Percentiles rank a stretch among this genome's conserved stretches.
Evolutionary conservation across 2,113 vertebrate species (phyloP).

Genomic region (Chaetodon auriga): DNA sequence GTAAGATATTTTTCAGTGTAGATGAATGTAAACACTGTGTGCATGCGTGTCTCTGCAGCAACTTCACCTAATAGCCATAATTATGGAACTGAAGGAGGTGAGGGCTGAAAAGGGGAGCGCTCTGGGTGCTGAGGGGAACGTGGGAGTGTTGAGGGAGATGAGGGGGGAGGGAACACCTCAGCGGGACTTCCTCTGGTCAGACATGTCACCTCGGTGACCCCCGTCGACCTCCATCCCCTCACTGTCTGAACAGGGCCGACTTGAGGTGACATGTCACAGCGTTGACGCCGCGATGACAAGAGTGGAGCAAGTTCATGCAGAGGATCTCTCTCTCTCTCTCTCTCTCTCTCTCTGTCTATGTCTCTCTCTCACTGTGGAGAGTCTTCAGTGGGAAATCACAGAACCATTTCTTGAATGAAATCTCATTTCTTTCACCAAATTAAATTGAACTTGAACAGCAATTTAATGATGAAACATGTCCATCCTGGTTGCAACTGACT

Average conservation of each 20-base stretch:
- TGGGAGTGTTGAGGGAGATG: not conserved
- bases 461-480: too few relatives aligned
- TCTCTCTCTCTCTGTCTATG: not conserved
- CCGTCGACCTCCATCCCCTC: constrained; percentile 41
- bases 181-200: not conserved
- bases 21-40: not conserved
- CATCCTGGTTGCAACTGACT: too few relatives aligned
- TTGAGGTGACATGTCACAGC: not conserved
- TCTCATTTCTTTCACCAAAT: too few relatives aligned
- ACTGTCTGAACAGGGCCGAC: not conserved
- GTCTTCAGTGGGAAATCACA: too few relatives aligned
- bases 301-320: not conserved
- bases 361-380: not conserved
- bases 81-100: not conserved
- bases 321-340: not conserved
- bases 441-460: too few relatives aligned
- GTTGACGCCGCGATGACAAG: not conserved
- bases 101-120: not conserved
- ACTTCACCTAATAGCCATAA: not conserved
- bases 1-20: too few relatives aligned
- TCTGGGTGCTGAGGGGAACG: fast-evolving
- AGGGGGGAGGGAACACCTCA: not conserved
- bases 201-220: constrained; percentile 16
- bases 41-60: not conserved
- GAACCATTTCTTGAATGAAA: too few relatives aligned